A percentile compares a stretch with the other conserved stretches of the same genome.
Conservation (phyloP, 2,797 vertebrate species). For the Triplophysa bombifrons region DNA sequence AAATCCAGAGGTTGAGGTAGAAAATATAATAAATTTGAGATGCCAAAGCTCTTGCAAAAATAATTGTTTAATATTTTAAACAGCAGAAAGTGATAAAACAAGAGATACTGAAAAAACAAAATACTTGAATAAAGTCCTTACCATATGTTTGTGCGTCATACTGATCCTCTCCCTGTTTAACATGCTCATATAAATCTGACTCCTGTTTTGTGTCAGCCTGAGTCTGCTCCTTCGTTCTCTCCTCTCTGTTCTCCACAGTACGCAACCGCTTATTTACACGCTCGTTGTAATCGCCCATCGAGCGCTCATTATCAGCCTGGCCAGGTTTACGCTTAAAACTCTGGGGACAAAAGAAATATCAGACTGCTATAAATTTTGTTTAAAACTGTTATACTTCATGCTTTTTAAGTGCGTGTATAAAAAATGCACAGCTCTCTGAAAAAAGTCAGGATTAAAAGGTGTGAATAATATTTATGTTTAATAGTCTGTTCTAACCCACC, state of each 20-base stretch:
- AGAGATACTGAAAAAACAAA: not conserved
- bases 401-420: too few relatives aligned
- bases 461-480: not conserved
- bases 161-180: conserved; percentile 77
- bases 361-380: too few relatives aligned
- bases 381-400: not conserved
- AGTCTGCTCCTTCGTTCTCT: conserved; percentile 57
- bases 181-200: conserved; percentile 89
- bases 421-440: not conserved
- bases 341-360: conserved; percentile 60
- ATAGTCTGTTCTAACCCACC: conserved; percentile 60
- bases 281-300: conserved; percentile 85
- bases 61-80: not conserved
- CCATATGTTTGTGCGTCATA: conserved; percentile 93
- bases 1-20: too few relatives aligned
- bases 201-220: conserved; percentile 72
- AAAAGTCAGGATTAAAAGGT: not conserved
- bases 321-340: conserved; percentile 96
- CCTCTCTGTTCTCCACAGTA: conserved; percentile 78
- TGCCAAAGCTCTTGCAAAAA: not conserved
- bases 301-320: conserved; percentile 87
- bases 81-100: not conserved
- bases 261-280: conserved; percentile 87
- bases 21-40: too few relatives aligned
- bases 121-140: conserved; percentile 58